Evolutionary conservation across 2,888 invertebrate genomes (phyloP), one percentile per base, ranked within the genome.

Genomic region (Hirtodrosophila trivittata): DNA sequence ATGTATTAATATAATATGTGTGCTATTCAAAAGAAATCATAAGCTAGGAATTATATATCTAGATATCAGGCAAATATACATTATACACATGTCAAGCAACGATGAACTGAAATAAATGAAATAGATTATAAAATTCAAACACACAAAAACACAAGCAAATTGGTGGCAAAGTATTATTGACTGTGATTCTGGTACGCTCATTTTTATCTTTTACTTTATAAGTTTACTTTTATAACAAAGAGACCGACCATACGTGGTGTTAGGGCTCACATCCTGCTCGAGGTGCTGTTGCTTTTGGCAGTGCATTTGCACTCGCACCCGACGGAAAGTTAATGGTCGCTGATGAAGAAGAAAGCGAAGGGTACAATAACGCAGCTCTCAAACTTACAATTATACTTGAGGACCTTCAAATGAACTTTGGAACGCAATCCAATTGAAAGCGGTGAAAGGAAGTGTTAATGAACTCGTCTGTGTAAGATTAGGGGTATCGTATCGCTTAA

Each of bases 101-200:
- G 57, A 63, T 63, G 70, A 71, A 74, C 75, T 71, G 75, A 73
- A 71, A 67, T 62, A 57, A 67, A 70, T 50, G 49, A 39, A 46
- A 33, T 9, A 12, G 13, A 33, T 26, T 18, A 39, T 43, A 21
- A 35, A 56, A 55, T 51, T 14, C 8, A n/a, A 25, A 57, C 16
- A 12, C 33, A 33, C 0, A 9, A 28, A 28, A 3, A 28, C 5
- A 9, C 5, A 25, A 3, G 18, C 18, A 21, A 28, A 9, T 9
- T n/a, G 55, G 42, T 51, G 64, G 65, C 56, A 3, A 63, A 55
- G 55, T 25, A 16, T 35, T 38, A 54, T 16, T 16, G 25, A 28
- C 42, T 46, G 68, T 30, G 33, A 8, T 1, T 5, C 28, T 18
- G 32, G n/a, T 30, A 6, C n/a, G 12, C 1, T 21, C 16, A 9